Base-by-base conservation (phyloP, 2,797 vertebrate genomes). In the Poecile montanus region DNA sequence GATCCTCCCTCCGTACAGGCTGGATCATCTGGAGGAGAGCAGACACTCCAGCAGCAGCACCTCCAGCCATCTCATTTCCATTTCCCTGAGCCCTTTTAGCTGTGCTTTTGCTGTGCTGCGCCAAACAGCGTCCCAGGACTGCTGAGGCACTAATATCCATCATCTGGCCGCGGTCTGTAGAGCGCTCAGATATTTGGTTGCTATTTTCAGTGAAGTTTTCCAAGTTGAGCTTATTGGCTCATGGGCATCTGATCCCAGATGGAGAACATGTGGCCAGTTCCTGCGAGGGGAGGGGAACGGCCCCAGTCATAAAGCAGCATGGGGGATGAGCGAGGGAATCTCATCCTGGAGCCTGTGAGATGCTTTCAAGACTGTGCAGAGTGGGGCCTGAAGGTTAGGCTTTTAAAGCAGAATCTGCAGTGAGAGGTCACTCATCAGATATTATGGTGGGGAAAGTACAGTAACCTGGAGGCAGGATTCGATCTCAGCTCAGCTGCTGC, bases 201-300 rank as follows among this genome's bases (percentile, higher is more conserved):
- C 94, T 95, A 85, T 95, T 93, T 93, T 89, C 96, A 89, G 72
- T 88, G 57, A 66, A 84, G 86, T 94, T 95, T 94, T 94, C 91
- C 92, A 95, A 94, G 93, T n/a, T 47, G 84, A 94, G 91, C 73
- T 87, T 93, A 83, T 89, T 95, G 90, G 94, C 90, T 95, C 48
- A 9, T 74, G 86, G 95, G 91, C 87, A 94, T 95, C 94, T 91
- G 81, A 60, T 96, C 91, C 91, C 95, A 94, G 95, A 93, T 95
- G 94, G 93, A 86, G 93, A 96, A 94, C 95, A 95, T 91, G 93
- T 97, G 95, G 86, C 88, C 0, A 7, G 34, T 89, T 92, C 81
- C 94, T 93, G 65, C 11, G 2, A 67, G 50, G 78, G 86, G 71
- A 90, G 77, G 56, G 88, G 84, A 95, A 42, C 1, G 11, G 93